Evolutionary conservation across 2,888 invertebrate genomes (phyloP).

Genomic region (Zhengitettix transpicula): DNA sequence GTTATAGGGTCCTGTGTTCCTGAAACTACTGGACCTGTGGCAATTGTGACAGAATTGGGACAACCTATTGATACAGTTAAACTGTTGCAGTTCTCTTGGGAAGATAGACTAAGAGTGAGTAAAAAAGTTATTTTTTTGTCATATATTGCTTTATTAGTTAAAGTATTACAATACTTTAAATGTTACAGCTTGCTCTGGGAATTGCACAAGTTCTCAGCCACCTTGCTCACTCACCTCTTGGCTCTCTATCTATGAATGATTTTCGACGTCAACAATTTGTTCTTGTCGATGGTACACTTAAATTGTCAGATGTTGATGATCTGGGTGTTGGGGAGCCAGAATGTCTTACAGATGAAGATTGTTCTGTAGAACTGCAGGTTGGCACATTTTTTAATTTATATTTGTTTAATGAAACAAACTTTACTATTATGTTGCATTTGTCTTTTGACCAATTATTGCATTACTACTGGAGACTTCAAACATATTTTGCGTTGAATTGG

Average conservation of each 20-base stretch:
- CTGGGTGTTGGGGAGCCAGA: constrained; percentile 18
- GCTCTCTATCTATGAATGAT: constrained; percentile 28
- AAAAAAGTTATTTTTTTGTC: background rate
- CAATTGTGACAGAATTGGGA: constrained; percentile 27
- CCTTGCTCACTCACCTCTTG: constrained; percentile 24
- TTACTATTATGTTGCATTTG: no score
- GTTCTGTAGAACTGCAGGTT: background rate
- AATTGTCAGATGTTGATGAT: constrained; percentile 31
- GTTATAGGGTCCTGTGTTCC: constrained; percentile 27
- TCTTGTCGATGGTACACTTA: constrained; percentile 25
- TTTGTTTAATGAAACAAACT: no score
- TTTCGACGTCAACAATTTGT: constrained; percentile 32
- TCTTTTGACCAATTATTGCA: no score
- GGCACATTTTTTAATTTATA: no score
- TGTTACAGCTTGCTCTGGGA: constrained; percentile 19
- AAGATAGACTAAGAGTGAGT: constrained; percentile 28
- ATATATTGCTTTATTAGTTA: background rate
- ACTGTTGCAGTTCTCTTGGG: constrained; percentile 30
- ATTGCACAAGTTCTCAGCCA: constrained; percentile 23
- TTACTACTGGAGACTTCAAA: no score
- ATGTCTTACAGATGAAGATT: constrained; percentile 9
- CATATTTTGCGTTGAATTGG: no score
- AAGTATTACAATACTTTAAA: background rate
- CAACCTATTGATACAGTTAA: constrained; percentile 27
- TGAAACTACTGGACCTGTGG: constrained; percentile 19